Evolutionary conservation across 2,888 invertebrate species (phyloP).

Genomic region (Tetrapedia diversipes): DNA sequence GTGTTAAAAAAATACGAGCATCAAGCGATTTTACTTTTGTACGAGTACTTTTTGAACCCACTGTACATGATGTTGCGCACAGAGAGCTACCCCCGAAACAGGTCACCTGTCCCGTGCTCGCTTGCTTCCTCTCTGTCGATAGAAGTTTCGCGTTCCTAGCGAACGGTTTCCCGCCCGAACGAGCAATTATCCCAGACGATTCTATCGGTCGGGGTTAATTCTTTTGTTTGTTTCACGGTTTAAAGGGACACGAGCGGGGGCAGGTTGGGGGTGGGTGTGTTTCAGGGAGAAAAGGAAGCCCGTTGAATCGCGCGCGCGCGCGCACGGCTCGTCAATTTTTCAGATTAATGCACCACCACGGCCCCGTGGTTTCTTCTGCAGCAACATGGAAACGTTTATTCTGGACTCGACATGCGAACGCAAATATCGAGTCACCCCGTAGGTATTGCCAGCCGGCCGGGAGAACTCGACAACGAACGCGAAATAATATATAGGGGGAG

Average conservation of each 20-base stretch:
- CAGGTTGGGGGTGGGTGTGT: too few species aligned
- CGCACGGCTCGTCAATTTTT: slow-evolving; percentile 44
- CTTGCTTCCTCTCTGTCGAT: slow-evolving; percentile 10
- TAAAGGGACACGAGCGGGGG: background rate
- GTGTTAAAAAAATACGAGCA: too few species aligned
- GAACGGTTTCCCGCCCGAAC: slow-evolving; percentile 37
- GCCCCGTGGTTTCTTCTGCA: background rate
- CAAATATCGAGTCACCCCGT: too few species aligned
- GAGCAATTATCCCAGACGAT: slow-evolving; percentile 45
- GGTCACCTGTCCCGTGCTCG: slow-evolving; percentile 39
- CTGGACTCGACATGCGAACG: background rate
- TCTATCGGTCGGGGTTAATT: slow-evolving; percentile 49
- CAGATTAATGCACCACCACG: slow-evolving; percentile 8
- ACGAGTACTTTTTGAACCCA: too few species aligned
- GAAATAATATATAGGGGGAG: too few species aligned
- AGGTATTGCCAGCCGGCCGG: too few species aligned
- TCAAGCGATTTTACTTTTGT: too few species aligned
- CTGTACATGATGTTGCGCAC: background rate
- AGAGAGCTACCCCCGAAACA: slow-evolving; percentile 26
- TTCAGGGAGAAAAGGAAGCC: background rate
- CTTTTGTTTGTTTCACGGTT: slow-evolving; percentile 33
- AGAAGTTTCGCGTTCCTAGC: slow-evolving; percentile 38
- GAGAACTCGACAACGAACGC: too few species aligned
- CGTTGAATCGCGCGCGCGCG: slow-evolving; percentile 15
- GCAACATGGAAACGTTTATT: background rate